phyloP scores from a whole-genome alignment of 2,888 invertebrate genomes.

The Carcina quercana region DNA sequence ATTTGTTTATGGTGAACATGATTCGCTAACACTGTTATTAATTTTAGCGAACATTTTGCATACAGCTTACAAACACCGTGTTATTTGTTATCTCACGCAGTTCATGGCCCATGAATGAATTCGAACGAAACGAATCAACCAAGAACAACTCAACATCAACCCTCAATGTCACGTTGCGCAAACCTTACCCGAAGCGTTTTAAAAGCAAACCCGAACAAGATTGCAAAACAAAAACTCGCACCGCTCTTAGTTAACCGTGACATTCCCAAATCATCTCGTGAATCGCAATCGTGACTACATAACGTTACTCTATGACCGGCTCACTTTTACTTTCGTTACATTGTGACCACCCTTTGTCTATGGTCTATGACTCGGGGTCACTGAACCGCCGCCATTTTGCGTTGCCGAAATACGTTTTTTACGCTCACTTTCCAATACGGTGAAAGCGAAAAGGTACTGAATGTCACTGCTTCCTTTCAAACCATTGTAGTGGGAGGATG shows the following conservation, averaged over 20 bases:
- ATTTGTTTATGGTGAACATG: too few relatives aligned
- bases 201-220: conserved; percentile 26
- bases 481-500: conserved; percentile 66
- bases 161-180: conserved; percentile 33
- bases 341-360: conserved; percentile 63
- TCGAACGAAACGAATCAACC: too few relatives aligned
- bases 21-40: too few relatives aligned
- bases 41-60: too few relatives aligned
- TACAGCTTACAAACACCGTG: too few relatives aligned
- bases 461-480: conserved; percentile 71
- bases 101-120: too few relatives aligned
- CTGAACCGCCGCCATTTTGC: conserved; percentile 56
- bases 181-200: conserved; percentile 26
- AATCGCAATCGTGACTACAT: conserved; percentile 54
- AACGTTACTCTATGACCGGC: conserved; percentile 29
- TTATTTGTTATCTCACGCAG: too few relatives aligned
- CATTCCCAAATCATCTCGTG: conserved; percentile 68
- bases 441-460: conserved; percentile 72
- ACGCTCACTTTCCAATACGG: conserved; percentile 73
- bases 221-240: conserved; percentile 43
- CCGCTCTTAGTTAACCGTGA: conserved; percentile 53
- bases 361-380: conserved; percentile 59
- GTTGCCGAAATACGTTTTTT: conserved; percentile 72
- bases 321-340: conserved; percentile 66
- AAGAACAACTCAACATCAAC: too few relatives aligned